phyloP scores from a whole-genome alignment of 2,888 invertebrate genomes.

The Cheiracanthium punctorium region DNA sequence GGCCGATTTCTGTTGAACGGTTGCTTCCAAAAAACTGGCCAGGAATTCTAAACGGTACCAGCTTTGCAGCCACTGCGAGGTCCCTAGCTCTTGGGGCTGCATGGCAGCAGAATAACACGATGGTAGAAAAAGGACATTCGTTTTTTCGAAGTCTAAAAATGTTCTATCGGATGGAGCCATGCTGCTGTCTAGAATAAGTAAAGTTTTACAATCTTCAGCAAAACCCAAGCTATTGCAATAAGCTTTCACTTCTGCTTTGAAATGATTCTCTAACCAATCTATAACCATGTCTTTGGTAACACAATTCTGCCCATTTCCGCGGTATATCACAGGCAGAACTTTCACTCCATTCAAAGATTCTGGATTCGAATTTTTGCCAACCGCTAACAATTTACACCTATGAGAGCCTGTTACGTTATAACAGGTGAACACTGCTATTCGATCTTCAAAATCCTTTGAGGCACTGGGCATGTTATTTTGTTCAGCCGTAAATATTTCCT shows the following conservation, averaged over 20 bases:
- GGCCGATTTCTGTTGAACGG: neutral
- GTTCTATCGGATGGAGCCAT: neutral
- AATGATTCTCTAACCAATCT: neutral
- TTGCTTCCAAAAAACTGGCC: neutral
- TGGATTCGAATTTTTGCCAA: neutral
- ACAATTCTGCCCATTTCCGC: neutral
- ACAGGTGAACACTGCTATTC: neutral
- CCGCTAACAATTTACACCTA: neutral
- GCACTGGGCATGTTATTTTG: neutral
- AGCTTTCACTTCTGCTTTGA: neutral
- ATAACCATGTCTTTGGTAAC: neutral
- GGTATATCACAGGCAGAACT: neutral
- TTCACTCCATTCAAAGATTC: neutral
- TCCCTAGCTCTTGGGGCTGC: neutral
- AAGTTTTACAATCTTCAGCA: neutral
- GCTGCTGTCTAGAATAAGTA: neutral
- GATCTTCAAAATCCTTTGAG: neutral
- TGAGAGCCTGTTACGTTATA: neutral
- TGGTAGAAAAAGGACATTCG: neutral
- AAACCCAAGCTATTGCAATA: neutral
- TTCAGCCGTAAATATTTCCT: neutral
- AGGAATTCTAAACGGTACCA: neutral
- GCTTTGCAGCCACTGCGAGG: neutral
- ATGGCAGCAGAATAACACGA: neutral
- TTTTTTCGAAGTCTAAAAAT: neutral